Base-by-base conservation (phyloP, 1,140 invertebrate species). In the Drepana arcuata region DNA sequence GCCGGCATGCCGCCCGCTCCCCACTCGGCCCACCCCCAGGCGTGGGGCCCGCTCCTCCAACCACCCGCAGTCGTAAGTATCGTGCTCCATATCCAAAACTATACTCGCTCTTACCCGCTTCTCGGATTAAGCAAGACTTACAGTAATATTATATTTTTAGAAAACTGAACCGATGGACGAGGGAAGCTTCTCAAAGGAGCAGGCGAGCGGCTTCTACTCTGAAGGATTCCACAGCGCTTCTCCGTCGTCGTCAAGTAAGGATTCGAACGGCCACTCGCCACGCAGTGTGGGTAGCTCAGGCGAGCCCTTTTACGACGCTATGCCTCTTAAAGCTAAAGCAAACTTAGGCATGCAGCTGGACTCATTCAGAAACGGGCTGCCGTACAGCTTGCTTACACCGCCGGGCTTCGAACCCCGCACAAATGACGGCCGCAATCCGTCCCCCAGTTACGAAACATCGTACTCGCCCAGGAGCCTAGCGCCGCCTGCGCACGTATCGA, bases 161-260 rank as follows among this genome's bases (percentile, higher is more conserved):
- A 82, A 82, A 77, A 48, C 74, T 11, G 78, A 82, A 53, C 75
- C 78, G 15, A 74, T 77, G 66, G 78, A 82, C 27, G 74, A 82
- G 0, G 61, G 61, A 34, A 72, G 53, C 41, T 81, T 69, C 50
- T 40, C 65, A 2, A 82, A 82, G 30, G 78, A 79, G 14, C 74
- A 78, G 44, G 58, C 58, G 10, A 82, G 75, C 35, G 74, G 72
- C n/a, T 82, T 80, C 41, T 80, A 79, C 42, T 85, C 81, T 0
- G 83, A 85, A 41, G 77, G 80, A 7, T 85, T 85, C 41, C 83
- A 84, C 38, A 84, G 83, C 37, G 73, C 81, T 0, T 84, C 83
- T 0, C 83, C 83, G 2, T 83, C 83, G 2, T 82, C 74, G 0
- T 83, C 78, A 1, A 83, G 77, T 33, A 84, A 80, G 18, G 83